Evolutionary conservation across 2,113 vertebrate genomes (phyloP).

Genomic region (Progne subis): DNA sequence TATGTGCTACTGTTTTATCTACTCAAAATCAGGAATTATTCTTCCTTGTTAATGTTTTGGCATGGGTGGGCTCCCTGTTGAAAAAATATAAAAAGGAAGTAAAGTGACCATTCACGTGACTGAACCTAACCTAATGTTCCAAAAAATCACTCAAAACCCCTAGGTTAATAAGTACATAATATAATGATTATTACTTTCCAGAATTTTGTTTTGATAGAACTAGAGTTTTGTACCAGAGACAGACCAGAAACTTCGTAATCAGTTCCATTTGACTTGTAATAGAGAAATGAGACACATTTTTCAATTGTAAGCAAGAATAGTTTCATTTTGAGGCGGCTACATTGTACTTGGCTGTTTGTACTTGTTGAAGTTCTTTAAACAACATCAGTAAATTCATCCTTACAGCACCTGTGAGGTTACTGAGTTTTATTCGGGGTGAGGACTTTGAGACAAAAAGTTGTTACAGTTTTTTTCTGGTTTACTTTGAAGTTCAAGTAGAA

Average conservation of each 20-base stretch:
- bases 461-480: not conserved
- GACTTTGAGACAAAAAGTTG: not conserved
- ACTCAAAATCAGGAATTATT: not conserved
- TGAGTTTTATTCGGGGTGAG: not conserved
- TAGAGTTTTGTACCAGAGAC: not conserved
- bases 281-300: not conserved
- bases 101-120: not conserved
- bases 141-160: not conserved
- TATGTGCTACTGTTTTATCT: not conserved
- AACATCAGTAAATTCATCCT: not conserved
- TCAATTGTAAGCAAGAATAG: not conserved
- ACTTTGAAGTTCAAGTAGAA: not conserved
- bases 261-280: not conserved
- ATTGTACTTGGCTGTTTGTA: not conserved
- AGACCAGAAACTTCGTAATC: not conserved
- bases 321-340: not conserved
- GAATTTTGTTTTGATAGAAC: not conserved
- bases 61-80: not conserved
- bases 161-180: not conserved
- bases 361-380: not conserved
- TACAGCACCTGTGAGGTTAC: not conserved
- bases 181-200: not conserved
- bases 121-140: not conserved
- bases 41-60: not conserved
- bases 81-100: not conserved